Percentiles rank a stretch among this genome's conserved stretches.
Conservation (phyloP, 2,797 vertebrate species). For the Cryptoprocta ferox region DNA sequence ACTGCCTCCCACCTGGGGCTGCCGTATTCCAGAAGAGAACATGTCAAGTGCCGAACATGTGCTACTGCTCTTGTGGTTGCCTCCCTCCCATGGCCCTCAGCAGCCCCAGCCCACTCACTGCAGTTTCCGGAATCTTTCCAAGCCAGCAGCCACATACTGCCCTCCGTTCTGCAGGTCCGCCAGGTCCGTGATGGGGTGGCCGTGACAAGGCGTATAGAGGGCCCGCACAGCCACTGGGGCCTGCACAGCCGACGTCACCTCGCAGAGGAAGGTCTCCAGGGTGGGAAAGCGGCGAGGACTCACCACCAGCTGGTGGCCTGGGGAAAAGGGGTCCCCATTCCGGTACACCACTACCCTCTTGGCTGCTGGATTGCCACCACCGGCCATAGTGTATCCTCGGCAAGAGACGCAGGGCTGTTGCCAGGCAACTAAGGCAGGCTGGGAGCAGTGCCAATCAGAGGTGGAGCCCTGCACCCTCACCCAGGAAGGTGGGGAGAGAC, state of each 20-base stretch:
- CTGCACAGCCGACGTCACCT: conserved; percentile 90
- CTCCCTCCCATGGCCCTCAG: not conserved
- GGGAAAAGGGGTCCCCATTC: conserved; percentile 94
- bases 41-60: not conserved
- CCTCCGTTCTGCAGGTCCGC: conserved; percentile 89
- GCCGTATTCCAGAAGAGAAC: not conserved
- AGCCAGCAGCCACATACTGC: conserved; percentile 94
- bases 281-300: conserved; percentile 90
- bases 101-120: conserved; percentile 89
- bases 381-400: conserved; percentile 65
- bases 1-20: not conserved
- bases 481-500: not conserved
- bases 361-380: conserved; percentile 86
- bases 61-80: not conserved
- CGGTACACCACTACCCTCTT: conserved; percentile 93
- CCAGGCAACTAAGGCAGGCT: conserved; percentile 62
- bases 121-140: conserved; percentile 92
- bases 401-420: conserved; percentile 64
- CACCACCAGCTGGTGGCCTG: conserved; percentile 91
- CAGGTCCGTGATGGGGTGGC: conserved; percentile 88
- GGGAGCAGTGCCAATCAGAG: conserved; percentile 48
- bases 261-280: conserved; percentile 92
- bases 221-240: conserved; percentile 91
- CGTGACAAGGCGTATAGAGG: conserved; percentile 91
- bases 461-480: not conserved